phyloP scores from a whole-genome alignment of 2,797 vertebrate genomes.

The Sebastes ruberrimus region DNA sequence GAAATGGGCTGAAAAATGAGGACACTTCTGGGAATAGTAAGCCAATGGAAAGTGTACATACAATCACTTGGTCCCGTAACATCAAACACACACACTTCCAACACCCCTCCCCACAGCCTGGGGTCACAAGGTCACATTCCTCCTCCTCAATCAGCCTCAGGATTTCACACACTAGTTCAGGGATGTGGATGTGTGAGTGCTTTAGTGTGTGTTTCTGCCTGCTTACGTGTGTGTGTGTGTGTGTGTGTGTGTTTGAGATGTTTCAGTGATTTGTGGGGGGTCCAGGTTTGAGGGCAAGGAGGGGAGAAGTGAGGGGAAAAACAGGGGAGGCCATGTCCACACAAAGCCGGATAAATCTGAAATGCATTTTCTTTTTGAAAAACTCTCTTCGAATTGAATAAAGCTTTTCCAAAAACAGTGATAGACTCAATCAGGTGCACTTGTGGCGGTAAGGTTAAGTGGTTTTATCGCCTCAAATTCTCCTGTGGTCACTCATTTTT shows the following conservation, averaged over 20 bases:
- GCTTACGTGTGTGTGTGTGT: slow-evolving; percentile 26
- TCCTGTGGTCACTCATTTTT: background rate
- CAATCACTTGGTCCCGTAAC: slow-evolving; percentile 55
- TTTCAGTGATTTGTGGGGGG: slow-evolving; percentile 72
- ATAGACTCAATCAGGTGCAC: background rate
- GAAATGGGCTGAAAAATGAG: slow-evolving; percentile 55
- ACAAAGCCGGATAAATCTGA: background rate
- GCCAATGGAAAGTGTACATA: slow-evolving; percentile 63
- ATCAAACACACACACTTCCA: slow-evolving; percentile 57
- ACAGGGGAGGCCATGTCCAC: background rate
- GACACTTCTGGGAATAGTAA: slow-evolving; percentile 59
- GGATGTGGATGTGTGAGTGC: slow-evolving; percentile 52
- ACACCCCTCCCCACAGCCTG: slow-evolving; percentile 65
- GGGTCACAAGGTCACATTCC: slow-evolving; percentile 79
- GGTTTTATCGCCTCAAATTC: background rate
- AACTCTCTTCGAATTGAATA: background rate
- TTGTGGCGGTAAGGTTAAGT: background rate
- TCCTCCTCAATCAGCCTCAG: slow-evolving; percentile 78
- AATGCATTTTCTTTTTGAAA: background rate
- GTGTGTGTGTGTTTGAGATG: slow-evolving; percentile 49
- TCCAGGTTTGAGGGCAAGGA: slow-evolving; percentile 51
- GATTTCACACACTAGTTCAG: slow-evolving; percentile 79
- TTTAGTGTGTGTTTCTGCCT: slow-evolving; percentile 42
- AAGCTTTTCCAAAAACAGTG: background rate
- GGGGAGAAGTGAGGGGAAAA: slow-evolving; percentile 25